Evolutionary conservation across 2,797 vertebrate species (phyloP).

Genomic region (Coregonus suidteri): DNA sequence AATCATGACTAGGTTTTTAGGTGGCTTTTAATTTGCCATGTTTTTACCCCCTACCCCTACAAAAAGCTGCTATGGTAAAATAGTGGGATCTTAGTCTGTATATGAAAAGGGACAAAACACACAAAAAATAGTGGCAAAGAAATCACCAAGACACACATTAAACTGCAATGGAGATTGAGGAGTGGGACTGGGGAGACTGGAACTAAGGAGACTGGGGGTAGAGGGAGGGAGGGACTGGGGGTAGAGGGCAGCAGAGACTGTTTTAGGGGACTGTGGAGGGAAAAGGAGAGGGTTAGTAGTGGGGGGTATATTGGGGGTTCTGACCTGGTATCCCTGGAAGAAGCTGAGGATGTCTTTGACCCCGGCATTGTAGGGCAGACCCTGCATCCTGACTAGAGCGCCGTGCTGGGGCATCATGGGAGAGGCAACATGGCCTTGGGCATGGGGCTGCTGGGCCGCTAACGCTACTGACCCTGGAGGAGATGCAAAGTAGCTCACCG

Average conservation of each 20-base stretch:
- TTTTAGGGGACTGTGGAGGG: not conserved
- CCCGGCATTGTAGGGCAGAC: constrained; percentile 90
- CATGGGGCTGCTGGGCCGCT: constrained; percentile 69
- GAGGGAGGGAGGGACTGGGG: not conserved
- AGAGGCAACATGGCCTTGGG: constrained; percentile 69
- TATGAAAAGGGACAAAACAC: no score
- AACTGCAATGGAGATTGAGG: no score
- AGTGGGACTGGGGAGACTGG: no score
- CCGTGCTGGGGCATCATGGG: constrained; percentile 85
- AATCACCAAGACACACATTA: no score
- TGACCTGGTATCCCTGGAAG: constrained; percentile 97
- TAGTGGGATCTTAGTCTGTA: no score
- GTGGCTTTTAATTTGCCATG: no score
- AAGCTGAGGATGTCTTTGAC: constrained; percentile 96
- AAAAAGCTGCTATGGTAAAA: no score
- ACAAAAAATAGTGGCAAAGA: no score
- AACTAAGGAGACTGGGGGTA: no score
- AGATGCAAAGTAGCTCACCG: constrained; percentile 88
- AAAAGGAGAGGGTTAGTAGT: not conserved
- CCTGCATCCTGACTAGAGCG: constrained; percentile 92
- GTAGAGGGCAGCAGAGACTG: not conserved
- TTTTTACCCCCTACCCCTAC: no score
- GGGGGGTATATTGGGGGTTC: constrained; percentile 28
- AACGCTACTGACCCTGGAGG: constrained; percentile 82
- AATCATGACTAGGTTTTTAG: no score